phyloP scores from a whole-genome alignment of 2,113 vertebrate species.

The Phycodurus eques region DNA sequence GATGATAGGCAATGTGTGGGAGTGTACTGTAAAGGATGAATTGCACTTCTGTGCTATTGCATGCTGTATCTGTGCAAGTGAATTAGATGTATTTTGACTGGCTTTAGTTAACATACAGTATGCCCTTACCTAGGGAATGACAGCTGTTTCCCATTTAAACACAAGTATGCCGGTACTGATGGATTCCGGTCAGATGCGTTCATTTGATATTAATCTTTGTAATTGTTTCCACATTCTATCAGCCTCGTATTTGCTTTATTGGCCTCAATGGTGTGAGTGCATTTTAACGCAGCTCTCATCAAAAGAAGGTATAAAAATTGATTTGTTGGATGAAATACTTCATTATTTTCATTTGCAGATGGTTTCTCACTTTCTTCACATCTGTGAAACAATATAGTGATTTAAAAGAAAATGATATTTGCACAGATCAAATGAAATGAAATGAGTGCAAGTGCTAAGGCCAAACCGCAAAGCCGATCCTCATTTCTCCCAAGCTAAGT shows the following conservation, averaged over 20 bases:
- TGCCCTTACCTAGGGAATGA: not conserved
- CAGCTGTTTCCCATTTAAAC: not conserved
- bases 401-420: slow-evolving; percentile 3
- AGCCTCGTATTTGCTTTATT: slow-evolving; percentile 13
- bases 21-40: not conserved
- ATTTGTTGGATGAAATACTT: not conserved
- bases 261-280: not conserved
- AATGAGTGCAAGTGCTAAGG: not conserved
- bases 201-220: slow-evolving; percentile 16
- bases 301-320: not conserved
- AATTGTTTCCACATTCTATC: slow-evolving; percentile 29
- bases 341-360: slow-evolving; percentile 8
- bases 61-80: not conserved
- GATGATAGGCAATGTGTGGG: not conserved
- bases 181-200: not conserved
- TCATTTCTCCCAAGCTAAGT: slow-evolving; percentile 15
- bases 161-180: not conserved
- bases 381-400: not conserved
- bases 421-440: slow-evolving; percentile 12
- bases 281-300: not conserved
- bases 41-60: not conserved
- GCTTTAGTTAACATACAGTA: not conserved
- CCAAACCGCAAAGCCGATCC: slow-evolving; percentile 7
- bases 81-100: slow-evolving; percentile 5
- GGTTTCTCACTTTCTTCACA: slow-evolving; percentile 1